phyloP scores from a whole-genome alignment of 2,113 vertebrate species.

The Erythrocercus mccallii region DNA sequence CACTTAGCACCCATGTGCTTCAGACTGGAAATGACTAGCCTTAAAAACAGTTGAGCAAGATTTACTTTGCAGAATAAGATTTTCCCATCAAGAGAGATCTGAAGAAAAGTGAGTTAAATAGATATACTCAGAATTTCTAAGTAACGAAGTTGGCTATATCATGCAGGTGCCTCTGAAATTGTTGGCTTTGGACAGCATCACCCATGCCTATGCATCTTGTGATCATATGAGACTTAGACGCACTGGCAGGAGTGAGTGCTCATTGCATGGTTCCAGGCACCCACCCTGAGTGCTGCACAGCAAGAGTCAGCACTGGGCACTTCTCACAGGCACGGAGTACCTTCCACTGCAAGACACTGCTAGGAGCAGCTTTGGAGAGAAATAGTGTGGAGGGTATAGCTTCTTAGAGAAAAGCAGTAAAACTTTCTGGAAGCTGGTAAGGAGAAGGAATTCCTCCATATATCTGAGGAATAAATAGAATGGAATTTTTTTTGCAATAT shows the following conservation, averaged over 20 bases:
- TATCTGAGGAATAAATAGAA: background rate
- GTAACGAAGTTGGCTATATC: background rate
- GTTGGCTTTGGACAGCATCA: background rate
- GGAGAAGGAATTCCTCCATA: background rate
- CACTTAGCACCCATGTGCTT: background rate
- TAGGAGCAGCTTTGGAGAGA: background rate
- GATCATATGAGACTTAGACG: background rate
- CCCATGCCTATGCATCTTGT: rapidly evolving
- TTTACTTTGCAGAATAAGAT: background rate
- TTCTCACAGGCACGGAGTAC: background rate
- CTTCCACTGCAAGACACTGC: background rate
- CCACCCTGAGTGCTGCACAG: background rate
- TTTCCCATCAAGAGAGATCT: background rate
- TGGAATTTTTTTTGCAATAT: background rate
- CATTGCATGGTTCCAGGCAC: background rate
- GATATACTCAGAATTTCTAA: background rate
- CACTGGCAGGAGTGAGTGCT: rapidly evolving
- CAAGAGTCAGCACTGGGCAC: background rate
- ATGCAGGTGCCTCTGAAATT: background rate
- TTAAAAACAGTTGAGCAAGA: background rate
- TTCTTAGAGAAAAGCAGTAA: background rate
- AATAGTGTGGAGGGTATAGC: background rate
- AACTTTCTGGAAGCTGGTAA: background rate
- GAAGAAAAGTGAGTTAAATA: background rate
- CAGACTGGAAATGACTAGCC: background rate